A percentile compares a stretch with the other conserved stretches of the same genome.
Conservation (phyloP, 2,113 vertebrate genomes). For the Triplophysa rosa region DNA sequence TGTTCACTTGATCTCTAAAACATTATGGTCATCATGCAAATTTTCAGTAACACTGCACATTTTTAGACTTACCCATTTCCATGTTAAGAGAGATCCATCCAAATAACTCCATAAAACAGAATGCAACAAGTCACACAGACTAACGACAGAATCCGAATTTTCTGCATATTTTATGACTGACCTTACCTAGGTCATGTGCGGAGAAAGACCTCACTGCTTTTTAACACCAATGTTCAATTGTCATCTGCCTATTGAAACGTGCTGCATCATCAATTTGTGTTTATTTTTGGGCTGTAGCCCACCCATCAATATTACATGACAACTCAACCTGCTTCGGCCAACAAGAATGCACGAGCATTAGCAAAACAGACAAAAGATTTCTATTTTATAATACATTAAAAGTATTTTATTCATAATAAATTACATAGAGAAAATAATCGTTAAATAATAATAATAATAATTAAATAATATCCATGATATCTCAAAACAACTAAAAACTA, state of each 20-base stretch:
- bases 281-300: background rate
- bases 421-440: background rate
- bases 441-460: no score
- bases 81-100: background rate
- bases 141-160: background rate
- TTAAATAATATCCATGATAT: no score
- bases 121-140: background rate
- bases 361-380: background rate
- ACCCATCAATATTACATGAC: background rate
- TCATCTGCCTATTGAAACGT: background rate
- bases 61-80: conserved; percentile 53
- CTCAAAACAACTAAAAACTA: no score
- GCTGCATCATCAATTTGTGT: conserved; percentile 2
- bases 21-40: background rate
- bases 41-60: background rate
- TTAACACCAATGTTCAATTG: background rate
- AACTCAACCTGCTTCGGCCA: background rate
- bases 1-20: no score
- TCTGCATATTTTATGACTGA: conserved; percentile 3
- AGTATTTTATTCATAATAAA: background rate
- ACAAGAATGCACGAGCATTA: background rate
- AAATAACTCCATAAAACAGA: conserved; percentile 29
- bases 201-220: background rate
- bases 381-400: background rate
- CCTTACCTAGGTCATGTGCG: background rate